phyloP scores from a whole-genome alignment of 2,113 vertebrate genomes.

The Collichthys lucidus region DNA sequence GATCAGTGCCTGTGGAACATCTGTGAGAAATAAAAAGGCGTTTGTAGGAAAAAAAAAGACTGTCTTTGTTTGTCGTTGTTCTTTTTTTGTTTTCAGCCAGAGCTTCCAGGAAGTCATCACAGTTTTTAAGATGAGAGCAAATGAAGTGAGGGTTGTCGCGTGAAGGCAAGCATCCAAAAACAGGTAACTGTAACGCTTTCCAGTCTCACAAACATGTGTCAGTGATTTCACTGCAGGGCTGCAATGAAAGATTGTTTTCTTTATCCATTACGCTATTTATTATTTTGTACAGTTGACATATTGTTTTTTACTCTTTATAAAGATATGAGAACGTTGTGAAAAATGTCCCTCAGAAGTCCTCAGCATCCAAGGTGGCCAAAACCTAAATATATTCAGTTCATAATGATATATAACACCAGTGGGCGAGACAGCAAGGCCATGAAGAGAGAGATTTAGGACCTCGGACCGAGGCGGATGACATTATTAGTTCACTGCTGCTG shows the following conservation, averaged over 20 bases:
- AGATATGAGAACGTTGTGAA: neutral
- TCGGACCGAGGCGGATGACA: neutral
- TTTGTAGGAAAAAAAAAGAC: constrained; percentile 27
- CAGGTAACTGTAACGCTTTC: neutral
- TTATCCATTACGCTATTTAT: neutral
- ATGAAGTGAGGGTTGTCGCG: neutral
- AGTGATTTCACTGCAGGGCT: too few relatives aligned
- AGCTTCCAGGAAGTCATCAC: neutral
- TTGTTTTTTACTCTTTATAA: neutral
- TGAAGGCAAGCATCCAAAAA: neutral
- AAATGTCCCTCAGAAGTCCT: neutral
- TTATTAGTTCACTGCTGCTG: neutral
- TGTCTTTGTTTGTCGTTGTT: neutral
- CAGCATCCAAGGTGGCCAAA: neutral
- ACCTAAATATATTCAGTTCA: neutral
- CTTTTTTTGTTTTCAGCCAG: neutral
- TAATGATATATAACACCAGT: neutral
- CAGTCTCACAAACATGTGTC: neutral
- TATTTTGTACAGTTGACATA: too few relatives aligned
- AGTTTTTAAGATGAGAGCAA: neutral
- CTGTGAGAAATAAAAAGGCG: constrained; percentile 60
- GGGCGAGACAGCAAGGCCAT: too few relatives aligned
- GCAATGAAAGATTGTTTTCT: too few relatives aligned
- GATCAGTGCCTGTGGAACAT: constrained; percentile 54
- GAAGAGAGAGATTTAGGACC: neutral